Conservation (phyloP, 2,113 vertebrate species). For the Catharus fuscescens region DNA sequence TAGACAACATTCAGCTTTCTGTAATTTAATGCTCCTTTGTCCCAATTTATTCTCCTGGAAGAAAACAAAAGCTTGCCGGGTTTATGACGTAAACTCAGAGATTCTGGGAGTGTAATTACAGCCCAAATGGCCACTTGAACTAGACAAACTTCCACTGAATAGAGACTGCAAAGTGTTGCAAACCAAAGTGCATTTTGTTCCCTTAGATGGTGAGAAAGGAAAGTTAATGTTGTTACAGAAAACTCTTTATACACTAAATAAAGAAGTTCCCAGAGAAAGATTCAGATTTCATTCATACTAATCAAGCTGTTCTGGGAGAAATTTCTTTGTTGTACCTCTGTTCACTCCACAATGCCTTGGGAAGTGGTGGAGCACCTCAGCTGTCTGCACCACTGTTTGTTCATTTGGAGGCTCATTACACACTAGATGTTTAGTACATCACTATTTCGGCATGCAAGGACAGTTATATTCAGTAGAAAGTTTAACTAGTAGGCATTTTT, state of each 20-base stretch:
- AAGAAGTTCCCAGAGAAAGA: background rate
- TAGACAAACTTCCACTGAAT: conserved; percentile 49
- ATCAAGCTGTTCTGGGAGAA: background rate
- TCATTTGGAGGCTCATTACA: background rate
- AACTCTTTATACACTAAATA: background rate
- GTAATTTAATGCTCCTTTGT: background rate
- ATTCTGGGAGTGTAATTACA: background rate
- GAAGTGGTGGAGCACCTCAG: background rate
- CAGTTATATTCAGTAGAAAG: conserved; percentile 52
- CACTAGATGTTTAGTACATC: background rate
- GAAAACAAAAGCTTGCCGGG: background rate
- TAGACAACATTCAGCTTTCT: background rate
- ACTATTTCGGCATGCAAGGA: conserved; percentile 47
- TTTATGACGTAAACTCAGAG: background rate
- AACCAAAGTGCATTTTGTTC: background rate
- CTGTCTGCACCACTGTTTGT: background rate
- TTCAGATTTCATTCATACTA: background rate
- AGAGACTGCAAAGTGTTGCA: background rate
- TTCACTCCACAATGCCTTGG: background rate
- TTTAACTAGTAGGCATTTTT: conserved; percentile 15
- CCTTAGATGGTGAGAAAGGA: background rate
- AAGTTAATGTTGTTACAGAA: background rate
- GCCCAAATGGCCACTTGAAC: background rate
- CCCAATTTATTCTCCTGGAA: background rate
- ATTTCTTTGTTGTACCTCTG: background rate